Evolutionary conservation across 1,140 invertebrate species (phyloP).

Genomic region (Bilobella aurantiaca): DNA sequence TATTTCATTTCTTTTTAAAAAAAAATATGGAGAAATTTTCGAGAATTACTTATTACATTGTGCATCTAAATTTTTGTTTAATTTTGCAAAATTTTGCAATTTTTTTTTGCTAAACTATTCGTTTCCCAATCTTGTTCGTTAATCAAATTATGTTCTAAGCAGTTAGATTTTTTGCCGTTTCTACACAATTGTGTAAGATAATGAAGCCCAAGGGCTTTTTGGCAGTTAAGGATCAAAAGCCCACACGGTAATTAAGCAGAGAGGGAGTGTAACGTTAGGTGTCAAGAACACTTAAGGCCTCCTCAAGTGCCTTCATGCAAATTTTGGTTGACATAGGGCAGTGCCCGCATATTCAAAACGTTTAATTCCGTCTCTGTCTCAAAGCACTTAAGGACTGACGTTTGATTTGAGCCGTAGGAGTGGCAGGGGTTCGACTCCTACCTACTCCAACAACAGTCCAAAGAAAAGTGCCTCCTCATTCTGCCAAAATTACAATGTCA

Average conservation of each 20-base stretch:
- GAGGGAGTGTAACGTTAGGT: neutral
- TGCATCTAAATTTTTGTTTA: too few species aligned
- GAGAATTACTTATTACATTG: too few species aligned
- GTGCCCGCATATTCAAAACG: neutral
- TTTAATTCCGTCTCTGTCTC: neutral
- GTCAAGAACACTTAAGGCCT: slow-evolving; percentile 3
- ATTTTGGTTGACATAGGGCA: neutral
- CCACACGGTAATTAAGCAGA: neutral
- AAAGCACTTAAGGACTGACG: neutral
- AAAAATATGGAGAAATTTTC: too few species aligned
- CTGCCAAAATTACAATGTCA: too few species aligned
- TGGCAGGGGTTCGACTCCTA: too few species aligned
- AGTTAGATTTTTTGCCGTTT: neutral
- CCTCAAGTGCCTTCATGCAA: neutral
- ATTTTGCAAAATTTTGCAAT: too few species aligned
- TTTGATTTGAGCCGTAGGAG: too few species aligned
- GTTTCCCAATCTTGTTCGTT: too few species aligned
- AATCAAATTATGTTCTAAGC: neutral
- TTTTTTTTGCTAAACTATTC: too few species aligned
- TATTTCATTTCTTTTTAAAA: too few species aligned
- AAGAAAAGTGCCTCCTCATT: too few species aligned
- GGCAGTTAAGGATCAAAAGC: neutral
- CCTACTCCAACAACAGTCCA: too few species aligned
- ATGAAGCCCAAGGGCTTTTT: neutral
- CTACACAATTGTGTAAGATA: neutral